phyloP scores from a whole-genome alignment of 2,888 invertebrate genomes.

The Heterodera filipjevi region DNA sequence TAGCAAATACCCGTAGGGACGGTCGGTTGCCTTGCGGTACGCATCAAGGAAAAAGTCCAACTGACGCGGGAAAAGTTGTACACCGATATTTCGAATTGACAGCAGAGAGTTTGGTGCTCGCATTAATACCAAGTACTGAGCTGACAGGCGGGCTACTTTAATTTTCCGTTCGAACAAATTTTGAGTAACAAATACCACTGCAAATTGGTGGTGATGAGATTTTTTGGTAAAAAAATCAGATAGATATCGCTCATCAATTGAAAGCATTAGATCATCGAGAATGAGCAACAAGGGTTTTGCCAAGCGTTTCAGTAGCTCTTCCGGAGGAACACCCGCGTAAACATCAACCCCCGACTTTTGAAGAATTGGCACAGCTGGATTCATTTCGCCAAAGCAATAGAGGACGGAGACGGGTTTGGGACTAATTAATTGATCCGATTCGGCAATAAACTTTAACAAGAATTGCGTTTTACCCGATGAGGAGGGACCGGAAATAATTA shows the following conservation, averaged over 20 bases:
- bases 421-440: not conserved
- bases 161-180: conserved; percentile 35
- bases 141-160: conserved; percentile 34
- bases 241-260: conserved; percentile 30
- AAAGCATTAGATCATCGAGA: conserved; percentile 32
- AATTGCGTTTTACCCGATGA: conserved; percentile 12
- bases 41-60: conserved; percentile 28
- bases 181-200: conserved; percentile 35
- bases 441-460: conserved; percentile 15
- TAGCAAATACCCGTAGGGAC: conserved; percentile 35
- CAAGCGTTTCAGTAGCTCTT: conserved; percentile 15
- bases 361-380: conserved; percentile 19
- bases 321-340: conserved; percentile 29
- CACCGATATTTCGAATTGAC: conserved; percentile 22
- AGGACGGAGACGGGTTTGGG: conserved; percentile 19
- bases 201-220: conserved; percentile 33
- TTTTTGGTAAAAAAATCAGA: conserved; percentile 39
- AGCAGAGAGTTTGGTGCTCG: conserved; percentile 27
- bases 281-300: conserved; percentile 27
- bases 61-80: conserved; percentile 33
- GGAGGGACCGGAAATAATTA: conserved; percentile 16
- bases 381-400: conserved; percentile 29
- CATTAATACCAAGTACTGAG: conserved; percentile 38
- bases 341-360: conserved; percentile 28
- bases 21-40: not conserved